phyloP scores from a whole-genome alignment of 2,113 vertebrate genomes.

The Mionectes macconnelli region DNA sequence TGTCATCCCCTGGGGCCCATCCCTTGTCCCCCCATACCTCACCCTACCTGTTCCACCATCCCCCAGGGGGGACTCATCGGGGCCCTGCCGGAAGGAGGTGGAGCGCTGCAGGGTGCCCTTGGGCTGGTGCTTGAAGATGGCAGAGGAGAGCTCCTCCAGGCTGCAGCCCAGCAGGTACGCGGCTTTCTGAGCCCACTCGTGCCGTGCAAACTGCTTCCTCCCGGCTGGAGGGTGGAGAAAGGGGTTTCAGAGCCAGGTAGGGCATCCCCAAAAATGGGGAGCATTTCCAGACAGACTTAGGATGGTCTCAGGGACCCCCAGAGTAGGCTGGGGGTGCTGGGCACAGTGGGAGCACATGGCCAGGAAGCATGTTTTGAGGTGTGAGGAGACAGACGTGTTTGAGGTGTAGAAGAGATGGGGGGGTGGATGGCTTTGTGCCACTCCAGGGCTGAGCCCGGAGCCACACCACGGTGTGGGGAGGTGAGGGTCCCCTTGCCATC shows the following conservation, averaged over 20 bases:
- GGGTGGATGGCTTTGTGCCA: background rate
- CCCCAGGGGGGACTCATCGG: conserved; percentile 66
- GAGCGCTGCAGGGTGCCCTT: conserved; percentile 88
- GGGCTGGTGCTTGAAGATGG: conserved; percentile 92
- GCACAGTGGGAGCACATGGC: background rate
- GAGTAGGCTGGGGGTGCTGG: background rate
- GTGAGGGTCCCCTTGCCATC: accelerated
- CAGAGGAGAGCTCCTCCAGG: conserved; percentile 92
- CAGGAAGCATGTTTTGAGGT: background rate
- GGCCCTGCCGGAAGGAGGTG: conserved; percentile 90
- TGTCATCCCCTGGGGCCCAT: accelerated
- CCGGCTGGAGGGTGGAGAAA: conserved; percentile 3
- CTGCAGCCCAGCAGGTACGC: conserved; percentile 90
- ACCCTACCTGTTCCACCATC: conserved; percentile 50
- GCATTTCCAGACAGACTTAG: accelerated
- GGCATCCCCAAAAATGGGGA: background rate
- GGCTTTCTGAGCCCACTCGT: conserved; percentile 97
- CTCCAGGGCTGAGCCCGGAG: background rate
- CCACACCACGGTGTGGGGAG: accelerated
- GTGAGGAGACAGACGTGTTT: background rate
- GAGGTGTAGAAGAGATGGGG: background rate
- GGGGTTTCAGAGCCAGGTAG: background rate
- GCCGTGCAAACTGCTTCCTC: conserved; percentile 89
- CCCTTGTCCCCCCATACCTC: accelerated
- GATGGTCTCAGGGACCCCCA: background rate